Evolutionary conservation across 2,113 vertebrate species (phyloP).

Genomic region (Xenopus laevis): DNA sequence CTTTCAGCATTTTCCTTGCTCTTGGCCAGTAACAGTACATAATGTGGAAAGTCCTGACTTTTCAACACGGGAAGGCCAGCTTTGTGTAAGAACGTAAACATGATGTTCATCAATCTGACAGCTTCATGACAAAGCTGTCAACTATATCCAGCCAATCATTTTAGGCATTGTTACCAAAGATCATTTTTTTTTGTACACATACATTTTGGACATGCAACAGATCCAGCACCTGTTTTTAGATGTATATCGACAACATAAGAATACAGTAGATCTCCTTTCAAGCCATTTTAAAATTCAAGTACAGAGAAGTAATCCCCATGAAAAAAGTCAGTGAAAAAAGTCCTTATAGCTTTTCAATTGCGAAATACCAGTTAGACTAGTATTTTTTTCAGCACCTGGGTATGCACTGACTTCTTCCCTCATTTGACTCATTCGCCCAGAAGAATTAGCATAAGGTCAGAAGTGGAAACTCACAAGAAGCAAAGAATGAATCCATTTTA

Average conservation of each 20-base stretch:
- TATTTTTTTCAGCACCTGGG: constrained; percentile 74
- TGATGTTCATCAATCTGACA: constrained; percentile 52
- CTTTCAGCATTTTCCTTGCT: constrained; percentile 51
- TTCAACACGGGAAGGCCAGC: constrained; percentile 41
- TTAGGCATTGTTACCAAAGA: constrained; percentile 45
- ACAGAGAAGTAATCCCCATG: constrained; percentile 72
- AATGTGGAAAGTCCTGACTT: constrained; percentile 50
- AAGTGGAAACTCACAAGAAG: constrained; percentile 68
- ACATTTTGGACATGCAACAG: constrained; percentile 29
- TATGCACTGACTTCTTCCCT: constrained; percentile 67
- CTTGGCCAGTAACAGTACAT: constrained; percentile 59
- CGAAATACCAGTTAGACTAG: too few species aligned
- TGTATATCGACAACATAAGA: constrained; percentile 69
- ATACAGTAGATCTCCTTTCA: constrained; percentile 54
- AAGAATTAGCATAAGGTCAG: constrained; percentile 86
- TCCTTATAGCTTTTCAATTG: constrained; percentile 51
- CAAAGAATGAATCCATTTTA: constrained; percentile 82
- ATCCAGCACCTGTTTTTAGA: constrained; percentile 67
- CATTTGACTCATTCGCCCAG: constrained; percentile 68
- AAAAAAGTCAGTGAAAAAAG: constrained; percentile 72
- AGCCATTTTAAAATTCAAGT: constrained; percentile 64
- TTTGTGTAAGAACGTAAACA: constrained; percentile 56
- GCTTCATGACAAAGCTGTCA: constrained; percentile 47
- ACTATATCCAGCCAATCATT: constrained; percentile 47
- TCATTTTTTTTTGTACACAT: constrained; percentile 42